These are phyloP conservation scores for Phrynosoma platyrhinos DNA, from an alignment of 2,113 vertebrate species.

Conservation along the genomic window DNA sequence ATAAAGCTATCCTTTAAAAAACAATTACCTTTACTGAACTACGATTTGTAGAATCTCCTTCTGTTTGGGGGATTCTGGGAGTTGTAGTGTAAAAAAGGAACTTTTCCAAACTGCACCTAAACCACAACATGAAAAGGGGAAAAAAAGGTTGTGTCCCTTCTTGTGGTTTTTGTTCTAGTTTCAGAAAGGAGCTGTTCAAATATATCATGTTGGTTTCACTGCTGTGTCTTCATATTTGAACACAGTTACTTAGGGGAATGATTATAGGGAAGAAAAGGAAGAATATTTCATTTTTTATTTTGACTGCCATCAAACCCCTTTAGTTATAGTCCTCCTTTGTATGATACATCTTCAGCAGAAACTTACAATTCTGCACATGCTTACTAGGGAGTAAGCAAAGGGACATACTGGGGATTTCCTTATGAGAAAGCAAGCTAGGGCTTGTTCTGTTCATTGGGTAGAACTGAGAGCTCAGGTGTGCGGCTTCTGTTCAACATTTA, in stretches of 20 bases:
- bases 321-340: not conserved
- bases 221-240: not conserved
- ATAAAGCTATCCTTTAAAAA: not conserved
- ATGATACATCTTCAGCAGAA: not conserved
- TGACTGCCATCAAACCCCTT: not conserved
- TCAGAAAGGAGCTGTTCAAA: not conserved
- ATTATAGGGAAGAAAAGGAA: not conserved
- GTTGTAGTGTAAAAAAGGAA: no score
- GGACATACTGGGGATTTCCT: not conserved
- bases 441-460: not conserved
- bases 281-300: not conserved
- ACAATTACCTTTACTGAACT: not conserved
- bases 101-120: not conserved
- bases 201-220: rapidly evolving
- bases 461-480: no score
- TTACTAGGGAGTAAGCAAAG: not conserved
- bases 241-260: not conserved
- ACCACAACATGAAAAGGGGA: not conserved
- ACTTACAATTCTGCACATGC: not conserved
- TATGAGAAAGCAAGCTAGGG: not conserved
- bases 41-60: not conserved
- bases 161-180: not conserved
- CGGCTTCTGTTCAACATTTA: not conserved
- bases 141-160: no score
- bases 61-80: no score